Base-by-base conservation (phyloP, 2,797 vertebrate species). In the Ispidina picta region DNA sequence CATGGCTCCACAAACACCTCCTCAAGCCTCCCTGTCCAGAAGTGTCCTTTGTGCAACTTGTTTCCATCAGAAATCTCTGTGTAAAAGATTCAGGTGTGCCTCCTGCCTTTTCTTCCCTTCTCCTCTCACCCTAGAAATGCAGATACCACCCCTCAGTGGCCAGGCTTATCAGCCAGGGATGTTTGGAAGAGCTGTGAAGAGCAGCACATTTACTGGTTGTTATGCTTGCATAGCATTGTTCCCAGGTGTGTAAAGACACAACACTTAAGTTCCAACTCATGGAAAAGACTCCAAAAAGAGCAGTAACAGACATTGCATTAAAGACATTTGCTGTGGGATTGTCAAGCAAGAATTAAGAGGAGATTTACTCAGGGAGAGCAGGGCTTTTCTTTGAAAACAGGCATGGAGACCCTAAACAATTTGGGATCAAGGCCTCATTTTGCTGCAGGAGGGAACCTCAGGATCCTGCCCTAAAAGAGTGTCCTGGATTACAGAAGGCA, bases 181-280 rank as follows among this genome's bases (percentile, higher is more conserved):
- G 60, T 39, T 60, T 68, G 72, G 86, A 72, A 70, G 88, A 88
- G 62, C 72, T 77, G 71, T 70, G 58, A 92, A 81, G 79, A 84
- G 64, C 28, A 16, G 65, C 88, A 77, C 51, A 37, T 84, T 83
- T 70, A 44, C 25, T 64, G 88, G 78, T 59, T 83, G 76, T 75
- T 85, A 93, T 83, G 81, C 56, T 88, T 86, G 56, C 83, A 29
- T 23, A 80, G 81, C 86, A 58, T 94, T 90, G 86, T 96, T 88
- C 84, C 9, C 23, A 95, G 88, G 88, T 77, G 72, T 76, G 58
- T 68, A 83, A 83, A 93, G 86, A 88, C 83, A 82, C 58, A 86
- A 78, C 60, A 44, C 56, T 5, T 37, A 37, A 37, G 35, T 37
- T 82, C 71, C 10, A 41, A 68, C 68, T 92, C 75, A 79, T 0